Percentiles rank a stretch among this genome's conserved stretches.
phyloP scores from a whole-genome alignment of 2,113 vertebrate genomes.

The Herpailurus yagouaroundi region DNA sequence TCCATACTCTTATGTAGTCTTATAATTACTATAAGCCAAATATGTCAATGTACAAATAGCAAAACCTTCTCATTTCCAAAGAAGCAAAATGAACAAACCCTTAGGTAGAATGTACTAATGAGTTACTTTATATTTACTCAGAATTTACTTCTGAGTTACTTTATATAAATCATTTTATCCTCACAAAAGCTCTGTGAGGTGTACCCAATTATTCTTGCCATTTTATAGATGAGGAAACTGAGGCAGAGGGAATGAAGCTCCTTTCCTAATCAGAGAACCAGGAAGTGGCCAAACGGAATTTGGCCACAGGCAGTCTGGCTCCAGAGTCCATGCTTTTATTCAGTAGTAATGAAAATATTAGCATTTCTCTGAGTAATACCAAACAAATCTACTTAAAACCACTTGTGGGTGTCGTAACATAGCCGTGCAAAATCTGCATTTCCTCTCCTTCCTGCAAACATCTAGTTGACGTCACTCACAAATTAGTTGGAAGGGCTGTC shows the following conservation, averaged over 20 bases:
- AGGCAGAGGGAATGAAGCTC: neutral
- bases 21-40: neutral
- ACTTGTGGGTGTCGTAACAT: neutral
- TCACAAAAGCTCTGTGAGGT: neutral
- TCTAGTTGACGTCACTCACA: neutral
- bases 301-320: neutral
- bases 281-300: neutral
- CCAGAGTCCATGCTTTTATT: neutral
- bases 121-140: neutral
- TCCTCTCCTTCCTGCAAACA: neutral
- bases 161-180: neutral
- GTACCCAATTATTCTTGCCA: neutral
- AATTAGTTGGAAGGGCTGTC: neutral
- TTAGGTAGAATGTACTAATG: neutral
- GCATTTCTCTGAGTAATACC: neutral
- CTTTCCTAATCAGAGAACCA: neutral
- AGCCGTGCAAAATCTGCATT: neutral
- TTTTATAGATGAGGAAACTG: neutral
- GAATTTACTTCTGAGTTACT: neutral
- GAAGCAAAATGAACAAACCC: neutral
- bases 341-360: neutral
- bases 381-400: neutral
- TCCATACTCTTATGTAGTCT: neutral
- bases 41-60: neutral
- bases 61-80: slow-evolving; percentile 15